These are phyloP conservation scores for Phania funesta DNA, from an alignment of 2,888 invertebrate species.

Conservation along the genomic window DNA sequence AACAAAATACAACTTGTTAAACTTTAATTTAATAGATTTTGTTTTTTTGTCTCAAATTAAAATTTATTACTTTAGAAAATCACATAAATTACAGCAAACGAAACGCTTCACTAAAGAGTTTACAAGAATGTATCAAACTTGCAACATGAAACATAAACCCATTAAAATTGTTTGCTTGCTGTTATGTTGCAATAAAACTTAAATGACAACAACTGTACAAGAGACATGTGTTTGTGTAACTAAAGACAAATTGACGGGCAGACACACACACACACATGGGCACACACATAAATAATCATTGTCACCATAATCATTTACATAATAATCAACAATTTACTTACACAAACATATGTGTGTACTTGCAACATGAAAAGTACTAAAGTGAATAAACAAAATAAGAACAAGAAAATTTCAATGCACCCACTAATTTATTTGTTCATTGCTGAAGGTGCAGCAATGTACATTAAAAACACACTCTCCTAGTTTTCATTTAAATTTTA, in stretches of 20 bases:
- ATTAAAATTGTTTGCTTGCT: slow-evolving; percentile 56
- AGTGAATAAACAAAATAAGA: slow-evolving; percentile 1
- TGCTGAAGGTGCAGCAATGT: slow-evolving; percentile 49
- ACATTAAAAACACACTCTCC: neutral
- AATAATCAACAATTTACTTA: slow-evolving; percentile 49
- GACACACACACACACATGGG: neutral
- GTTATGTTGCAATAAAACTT: slow-evolving; percentile 50
- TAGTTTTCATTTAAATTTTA: slow-evolving; percentile 25
- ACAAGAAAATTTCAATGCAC: slow-evolving; percentile 29
- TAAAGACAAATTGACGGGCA: neutral
- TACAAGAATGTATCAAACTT: slow-evolving; percentile 24
- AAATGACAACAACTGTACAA: slow-evolving; percentile 29
- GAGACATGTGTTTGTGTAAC: slow-evolving; percentile 30
- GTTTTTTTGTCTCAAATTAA: slow-evolving; percentile 46
- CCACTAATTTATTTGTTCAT: slow-evolving; percentile 34
- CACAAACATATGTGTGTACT: neutral
- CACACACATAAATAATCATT: slow-evolving; percentile 59
- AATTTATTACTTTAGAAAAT: slow-evolving; percentile 64
- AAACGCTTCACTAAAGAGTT: slow-evolving; percentile 38
- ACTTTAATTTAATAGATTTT: slow-evolving; percentile 64
- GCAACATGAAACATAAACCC: slow-evolving; percentile 60
- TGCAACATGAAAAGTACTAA: slow-evolving; percentile 15
- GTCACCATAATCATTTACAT: slow-evolving; percentile 63
- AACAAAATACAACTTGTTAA: slow-evolving; percentile 54
- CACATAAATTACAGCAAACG: slow-evolving; percentile 58